Conservation (phyloP, 1,140 invertebrate genomes). For the Drosophila baimaii region DNA sequence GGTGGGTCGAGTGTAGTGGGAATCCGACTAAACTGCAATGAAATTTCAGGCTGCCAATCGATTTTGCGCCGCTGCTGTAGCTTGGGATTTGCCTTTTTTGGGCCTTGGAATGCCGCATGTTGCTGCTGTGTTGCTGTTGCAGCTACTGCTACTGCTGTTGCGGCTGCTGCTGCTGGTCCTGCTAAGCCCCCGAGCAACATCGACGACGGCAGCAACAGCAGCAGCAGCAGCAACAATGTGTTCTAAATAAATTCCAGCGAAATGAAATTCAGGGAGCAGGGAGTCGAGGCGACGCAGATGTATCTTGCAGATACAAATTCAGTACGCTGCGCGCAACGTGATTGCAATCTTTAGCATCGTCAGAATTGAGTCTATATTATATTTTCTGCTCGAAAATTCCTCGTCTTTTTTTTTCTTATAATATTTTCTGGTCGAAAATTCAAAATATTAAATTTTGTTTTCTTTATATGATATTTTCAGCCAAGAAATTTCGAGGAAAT, state of each 20-base stretch:
- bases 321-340: constrained; percentile 69
- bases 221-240: constrained; percentile 65
- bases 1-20: background rate
- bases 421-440: too few relatives aligned
- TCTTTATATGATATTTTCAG: too few relatives aligned
- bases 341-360: constrained; percentile 82
- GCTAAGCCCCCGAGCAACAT: constrained; percentile 40
- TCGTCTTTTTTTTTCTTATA: too few relatives aligned
- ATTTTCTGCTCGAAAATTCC: too few relatives aligned
- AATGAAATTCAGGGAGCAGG: constrained; percentile 67
- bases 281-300: constrained; percentile 55
- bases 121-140: constrained; percentile 33
- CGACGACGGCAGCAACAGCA: constrained; percentile 35
- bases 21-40: constrained; percentile 63
- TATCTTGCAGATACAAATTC: constrained; percentile 79
- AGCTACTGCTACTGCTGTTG: constrained; percentile 28
- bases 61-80: constrained; percentile 43
- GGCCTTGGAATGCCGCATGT: constrained; percentile 75
- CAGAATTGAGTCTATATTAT: too few relatives aligned
- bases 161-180: constrained; percentile 27
- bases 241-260: constrained; percentile 82
- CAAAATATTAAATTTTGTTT: too few relatives aligned
- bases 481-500: background rate
- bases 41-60: constrained; percentile 68
- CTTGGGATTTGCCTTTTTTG: constrained; percentile 79